These are phyloP conservation scores for Maniola jurtina DNA, from an alignment of 1,140 invertebrate genomes.

Conservation along the genomic window DNA sequence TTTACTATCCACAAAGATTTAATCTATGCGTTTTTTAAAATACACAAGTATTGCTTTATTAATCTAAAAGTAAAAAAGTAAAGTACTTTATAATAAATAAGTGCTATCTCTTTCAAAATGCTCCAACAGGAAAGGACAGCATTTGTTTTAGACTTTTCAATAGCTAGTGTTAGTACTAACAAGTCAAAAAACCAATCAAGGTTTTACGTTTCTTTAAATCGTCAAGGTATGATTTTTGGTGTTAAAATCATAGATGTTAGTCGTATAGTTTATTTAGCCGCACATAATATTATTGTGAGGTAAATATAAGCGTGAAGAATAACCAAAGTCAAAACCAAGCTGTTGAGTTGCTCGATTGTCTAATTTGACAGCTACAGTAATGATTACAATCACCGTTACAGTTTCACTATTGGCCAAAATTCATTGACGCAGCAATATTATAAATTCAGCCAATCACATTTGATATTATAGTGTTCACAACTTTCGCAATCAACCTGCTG, in stretches of 20 bases:
- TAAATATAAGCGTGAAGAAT: neutral
- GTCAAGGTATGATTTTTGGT: constrained; percentile 8
- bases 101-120: too few species aligned
- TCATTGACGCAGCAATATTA: too few species aligned
- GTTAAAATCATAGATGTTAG: constrained; percentile 8
- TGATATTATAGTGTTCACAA: too few species aligned
- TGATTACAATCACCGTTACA: too few species aligned
- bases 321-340: too few species aligned
- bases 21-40: constrained; percentile 7
- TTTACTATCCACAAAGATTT: constrained; percentile 18
- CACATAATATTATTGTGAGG: neutral
- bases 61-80: constrained; percentile 16
- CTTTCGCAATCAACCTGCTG: too few species aligned
- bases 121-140: too few species aligned
- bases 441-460: too few species aligned
- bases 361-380: too few species aligned
- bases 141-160: neutral
- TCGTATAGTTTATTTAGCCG: neutral
- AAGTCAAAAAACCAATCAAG: neutral
- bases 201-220: neutral
- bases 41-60: constrained; percentile 24
- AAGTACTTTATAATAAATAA: neutral
- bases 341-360: too few species aligned
- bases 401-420: too few species aligned
- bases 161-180: neutral